Evolutionary conservation across 92 coral and sea anemone species (phyloP).

Genomic region (Zoanthus solanderi): DNA sequence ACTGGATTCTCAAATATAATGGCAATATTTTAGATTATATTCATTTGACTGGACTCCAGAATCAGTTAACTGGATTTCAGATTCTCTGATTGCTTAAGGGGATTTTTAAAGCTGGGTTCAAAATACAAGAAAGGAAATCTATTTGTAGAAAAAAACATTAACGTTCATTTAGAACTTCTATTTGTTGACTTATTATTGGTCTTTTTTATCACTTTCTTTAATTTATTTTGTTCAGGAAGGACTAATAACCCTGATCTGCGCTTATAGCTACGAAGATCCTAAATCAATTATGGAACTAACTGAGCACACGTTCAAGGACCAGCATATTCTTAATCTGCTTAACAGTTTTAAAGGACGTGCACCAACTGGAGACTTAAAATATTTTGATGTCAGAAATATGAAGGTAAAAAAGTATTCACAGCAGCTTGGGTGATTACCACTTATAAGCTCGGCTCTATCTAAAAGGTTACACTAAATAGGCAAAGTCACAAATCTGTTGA

Average conservation of each 20-base stretch:
- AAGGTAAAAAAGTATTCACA: background rate
- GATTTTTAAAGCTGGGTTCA: background rate
- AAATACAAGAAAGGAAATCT: background rate
- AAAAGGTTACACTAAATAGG: too few species aligned
- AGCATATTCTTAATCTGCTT: slow-evolving; percentile 28
- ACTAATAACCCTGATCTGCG: background rate
- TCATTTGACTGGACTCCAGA: background rate
- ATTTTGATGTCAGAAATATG: slow-evolving; percentile 31
- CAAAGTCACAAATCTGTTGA: too few species aligned
- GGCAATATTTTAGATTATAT: background rate
- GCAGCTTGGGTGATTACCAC: too few species aligned
- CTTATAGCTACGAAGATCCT: slow-evolving; percentile 8
- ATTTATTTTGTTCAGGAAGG: background rate
- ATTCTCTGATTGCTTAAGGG: background rate
- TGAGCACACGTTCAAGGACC: slow-evolving; percentile 11
- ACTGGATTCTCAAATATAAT: background rate
- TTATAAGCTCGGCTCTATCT: too few species aligned
- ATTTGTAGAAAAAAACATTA: background rate
- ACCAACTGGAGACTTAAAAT: background rate
- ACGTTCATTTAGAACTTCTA: background rate
- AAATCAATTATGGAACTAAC: background rate
- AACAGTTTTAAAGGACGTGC: background rate
- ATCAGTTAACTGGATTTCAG: background rate
- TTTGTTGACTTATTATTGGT: background rate
- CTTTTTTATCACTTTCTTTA: background rate